Conservation (phyloP, 2,113 vertebrate genomes). For the Callionymus lyra region DNA sequence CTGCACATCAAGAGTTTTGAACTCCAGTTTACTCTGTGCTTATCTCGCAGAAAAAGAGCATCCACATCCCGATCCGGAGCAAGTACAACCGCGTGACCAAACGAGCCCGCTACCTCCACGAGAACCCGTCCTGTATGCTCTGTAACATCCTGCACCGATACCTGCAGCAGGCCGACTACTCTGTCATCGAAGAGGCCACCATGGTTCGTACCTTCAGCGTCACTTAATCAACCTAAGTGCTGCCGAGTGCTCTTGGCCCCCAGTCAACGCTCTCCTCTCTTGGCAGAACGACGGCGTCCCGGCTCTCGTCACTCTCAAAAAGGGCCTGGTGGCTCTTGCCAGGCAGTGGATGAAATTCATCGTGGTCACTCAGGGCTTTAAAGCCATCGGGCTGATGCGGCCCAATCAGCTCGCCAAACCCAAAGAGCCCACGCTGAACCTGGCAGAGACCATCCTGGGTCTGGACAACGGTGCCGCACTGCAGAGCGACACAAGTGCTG, state of each 20-base stretch:
- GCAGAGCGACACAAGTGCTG: conserved; percentile 94
- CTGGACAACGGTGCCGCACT: conserved; percentile 80
- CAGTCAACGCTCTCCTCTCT: not conserved
- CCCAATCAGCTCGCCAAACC: conserved; percentile 78
- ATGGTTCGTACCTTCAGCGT: conserved; percentile 69
- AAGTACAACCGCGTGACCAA: conserved; percentile 95
- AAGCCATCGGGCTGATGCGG: conserved; percentile 84
- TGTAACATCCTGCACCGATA: conserved; percentile 97
- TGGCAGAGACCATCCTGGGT: conserved; percentile 67
- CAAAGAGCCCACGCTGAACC: conserved; percentile 54
- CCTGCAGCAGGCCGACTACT: conserved; percentile 90
- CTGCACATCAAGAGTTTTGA: not conserved
- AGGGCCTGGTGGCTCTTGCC: conserved; percentile 90
- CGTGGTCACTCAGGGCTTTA: conserved; percentile 93
- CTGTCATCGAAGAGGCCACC: conserved; percentile 91
- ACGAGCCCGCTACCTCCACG: conserved; percentile 87
- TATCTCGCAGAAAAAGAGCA: conserved; percentile 84
- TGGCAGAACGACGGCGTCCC: conserved; percentile 89
- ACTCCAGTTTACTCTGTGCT: not conserved
- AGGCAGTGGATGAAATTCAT: conserved; percentile 99
- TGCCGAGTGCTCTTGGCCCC: conserved; percentile 1
- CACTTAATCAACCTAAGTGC: not conserved
- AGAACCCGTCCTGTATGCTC: conserved; percentile 93
- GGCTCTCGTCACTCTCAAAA: conserved; percentile 92
- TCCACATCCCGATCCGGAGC: conserved; percentile 91